Evolutionary conservation across 2,888 invertebrate species (phyloP), one percentile per base, ranked within the genome.

Genomic region (Xanthia togata): DNA sequence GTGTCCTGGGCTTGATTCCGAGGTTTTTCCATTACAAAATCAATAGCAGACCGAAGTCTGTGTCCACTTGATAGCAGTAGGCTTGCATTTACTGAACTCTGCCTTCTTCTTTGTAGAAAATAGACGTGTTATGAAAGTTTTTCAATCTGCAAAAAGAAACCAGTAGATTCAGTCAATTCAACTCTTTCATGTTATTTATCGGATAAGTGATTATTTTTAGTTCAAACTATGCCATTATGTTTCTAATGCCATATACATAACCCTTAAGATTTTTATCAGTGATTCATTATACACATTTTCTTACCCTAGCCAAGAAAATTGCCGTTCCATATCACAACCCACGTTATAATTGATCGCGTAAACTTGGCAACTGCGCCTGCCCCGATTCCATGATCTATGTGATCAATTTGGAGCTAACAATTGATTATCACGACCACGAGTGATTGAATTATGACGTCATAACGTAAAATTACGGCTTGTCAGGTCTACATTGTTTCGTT

Each of bases 371-470:
- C 71, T 64, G 53, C 60, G 55, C 81, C 26, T 74, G 55, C 63
- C 73, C 64, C 73, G 50, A 82, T 82, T 70, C 31, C n/a, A 70
- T 87, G 77, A 87, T 83, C 73, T 81, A 86, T 86, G 82, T 86
- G 87, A 90, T 89, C 89, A 87, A 88, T 89, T 89, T 88, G 76
- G 78, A 87, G 81, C 85, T 82, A 90, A 83, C 88, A 81, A 91
- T 91, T 90, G 89, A 91, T 91, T 91, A 90, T 88, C 86, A 84
- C 84, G 83, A 87, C 79, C 73, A 77, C 65, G 57, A 73, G 81
- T 83, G 87, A 90, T 88, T 89, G 85, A 84, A 85, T 89, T 86
- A 86, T 92, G 91, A 92, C 91, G 89, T 92, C 88, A 89, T 85
- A 73, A 84, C 84, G 83, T 85, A 73, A 83, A 84, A 85, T 85